Evolutionary conservation across 2,113 vertebrate genomes (phyloP), one percentile per base, ranked within the genome.

Genomic region (Aptenodytes forsteri): DNA sequence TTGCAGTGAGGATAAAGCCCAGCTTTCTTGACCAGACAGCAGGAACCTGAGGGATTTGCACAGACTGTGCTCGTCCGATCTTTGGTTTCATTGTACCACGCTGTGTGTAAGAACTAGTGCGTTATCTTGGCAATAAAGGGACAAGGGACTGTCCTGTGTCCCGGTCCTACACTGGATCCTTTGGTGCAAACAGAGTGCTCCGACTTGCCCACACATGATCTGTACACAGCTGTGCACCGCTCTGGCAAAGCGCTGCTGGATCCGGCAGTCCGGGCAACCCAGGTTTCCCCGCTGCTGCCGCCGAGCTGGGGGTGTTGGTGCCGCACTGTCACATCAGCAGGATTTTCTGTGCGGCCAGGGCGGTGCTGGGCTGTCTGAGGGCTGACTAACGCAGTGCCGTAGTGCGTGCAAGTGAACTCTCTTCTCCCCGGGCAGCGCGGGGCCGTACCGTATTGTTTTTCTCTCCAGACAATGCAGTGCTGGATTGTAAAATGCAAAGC

Each of bases 401-500:
- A 56, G 42, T 46, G 85, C 1, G 0, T 72, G 92, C 0, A 1
- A 77, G 59, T 49, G 49, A 90, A 42, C 81, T 79, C 64, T 55
- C 78, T 55, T 84, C 85, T 93, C 66, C 50, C 32, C 58, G 77
- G 71, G 59, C 82, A 91, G 23, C 1, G 3, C 1, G 4, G 22
- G 71, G 79, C 66, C 0, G 1, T 12, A 71, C 55, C 9, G 16
- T 71, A 55, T 62, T 86, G 83, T 86, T 94, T 89, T 93, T 61
- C 80, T 82, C 55, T 95, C 76, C 65, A 93, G 91, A 92, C 94
- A 95, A 91, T 79, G 92, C 95, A 78, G 92, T 81, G 61, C 80
- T 78, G 55, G 85, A 71, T 81, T 55, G 29, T 86, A 75, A 92
- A 96, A 97, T 97, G 95, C 96, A 92, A 89, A 96, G 91, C 97